Percentiles rank a stretch among this genome's conserved stretches.
phyloP scores from a whole-genome alignment of 2,797 vertebrate species.

The Rhynchotus rufescens region DNA sequence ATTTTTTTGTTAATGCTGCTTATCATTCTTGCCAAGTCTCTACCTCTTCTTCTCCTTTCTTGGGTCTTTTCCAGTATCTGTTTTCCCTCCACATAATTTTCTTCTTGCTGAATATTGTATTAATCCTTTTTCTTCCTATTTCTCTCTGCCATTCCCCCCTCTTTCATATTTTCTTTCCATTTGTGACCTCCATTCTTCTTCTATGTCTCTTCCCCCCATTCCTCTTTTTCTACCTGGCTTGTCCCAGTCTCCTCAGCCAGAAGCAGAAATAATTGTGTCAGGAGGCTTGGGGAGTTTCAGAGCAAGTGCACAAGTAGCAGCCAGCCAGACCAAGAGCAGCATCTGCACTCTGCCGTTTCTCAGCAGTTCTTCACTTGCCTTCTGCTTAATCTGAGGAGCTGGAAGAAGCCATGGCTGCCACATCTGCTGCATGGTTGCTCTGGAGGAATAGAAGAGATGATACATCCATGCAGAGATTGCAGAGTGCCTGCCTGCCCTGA shows the following conservation, averaged over 20 bases:
- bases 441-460: background rate
- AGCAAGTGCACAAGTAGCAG: background rate
- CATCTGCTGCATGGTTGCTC: background rate
- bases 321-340: background rate
- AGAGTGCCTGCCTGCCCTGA: background rate
- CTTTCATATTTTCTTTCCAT: background rate
- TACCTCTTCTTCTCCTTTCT: conserved; percentile 30
- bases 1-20: background rate
- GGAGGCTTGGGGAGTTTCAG: background rate
- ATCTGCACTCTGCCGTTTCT: background rate
- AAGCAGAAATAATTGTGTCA: background rate
- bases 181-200: conserved; percentile 3
- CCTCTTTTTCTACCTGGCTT: background rate
- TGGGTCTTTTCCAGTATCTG: conserved; percentile 34
- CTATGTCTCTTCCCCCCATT: background rate
- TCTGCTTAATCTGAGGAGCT: background rate
- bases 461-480: background rate
- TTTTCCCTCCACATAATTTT: conserved; percentile 6
- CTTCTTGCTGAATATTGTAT: background rate
- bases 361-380: background rate
- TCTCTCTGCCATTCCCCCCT: background rate
- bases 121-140: conserved; percentile 11
- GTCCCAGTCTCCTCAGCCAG: background rate
- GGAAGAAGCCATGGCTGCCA: background rate
- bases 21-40: conserved; percentile 29